Percentiles rank a stretch among this genome's conserved stretches.
These are phyloP conservation scores for Canis aureus DNA, from an alignment of 2,113 vertebrate genomes.

Conservation along the genomic window DNA sequence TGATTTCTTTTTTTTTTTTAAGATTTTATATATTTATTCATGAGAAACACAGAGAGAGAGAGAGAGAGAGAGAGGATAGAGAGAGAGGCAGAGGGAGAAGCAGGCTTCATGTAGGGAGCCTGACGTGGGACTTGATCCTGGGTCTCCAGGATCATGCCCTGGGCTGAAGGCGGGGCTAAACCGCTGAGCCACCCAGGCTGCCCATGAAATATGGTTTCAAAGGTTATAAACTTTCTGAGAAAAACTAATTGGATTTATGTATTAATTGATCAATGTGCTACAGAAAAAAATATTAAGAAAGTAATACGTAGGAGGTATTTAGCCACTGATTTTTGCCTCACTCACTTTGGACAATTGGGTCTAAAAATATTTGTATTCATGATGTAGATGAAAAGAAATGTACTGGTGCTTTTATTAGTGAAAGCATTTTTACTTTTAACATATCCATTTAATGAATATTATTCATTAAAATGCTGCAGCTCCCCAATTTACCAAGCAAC, in stretches of 20 bases:
- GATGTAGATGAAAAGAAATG: background rate
- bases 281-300: background rate
- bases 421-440: constrained; percentile 12
- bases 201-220: background rate
- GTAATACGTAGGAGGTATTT: background rate
- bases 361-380: background rate
- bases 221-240: background rate
- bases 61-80: no score
- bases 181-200: no score
- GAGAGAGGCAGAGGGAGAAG: no score
- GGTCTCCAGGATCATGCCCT: no score
- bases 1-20: background rate
- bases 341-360: background rate
- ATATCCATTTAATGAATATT: constrained; percentile 7
- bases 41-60: no score
- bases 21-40: no score
- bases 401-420: background rate
- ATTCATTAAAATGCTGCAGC: background rate
- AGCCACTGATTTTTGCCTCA: background rate
- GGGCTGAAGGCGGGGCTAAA: no score
- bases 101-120: no score
- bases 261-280: background rate
- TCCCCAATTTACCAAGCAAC: constrained; percentile 44
- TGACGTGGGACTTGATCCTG: no score
- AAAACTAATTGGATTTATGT: background rate